Evolutionary conservation across 2,888 invertebrate genomes (phyloP).

Genomic region (Notodonta ziczac): DNA sequence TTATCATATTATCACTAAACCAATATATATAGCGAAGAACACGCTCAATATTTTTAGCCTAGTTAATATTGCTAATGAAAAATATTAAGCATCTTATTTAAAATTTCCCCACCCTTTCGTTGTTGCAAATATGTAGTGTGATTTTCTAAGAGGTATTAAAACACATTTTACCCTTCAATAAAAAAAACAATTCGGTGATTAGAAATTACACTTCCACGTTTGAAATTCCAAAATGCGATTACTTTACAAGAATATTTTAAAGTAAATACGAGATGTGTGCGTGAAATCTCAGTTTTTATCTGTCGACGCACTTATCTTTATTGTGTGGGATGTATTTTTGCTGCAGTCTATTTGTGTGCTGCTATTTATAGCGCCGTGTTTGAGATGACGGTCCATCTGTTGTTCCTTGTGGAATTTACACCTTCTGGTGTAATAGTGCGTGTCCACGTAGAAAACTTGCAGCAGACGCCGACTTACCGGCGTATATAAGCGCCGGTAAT

Average conservation of each 20-base stretch:
- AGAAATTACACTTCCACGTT: not conserved
- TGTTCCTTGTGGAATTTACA: not conserved
- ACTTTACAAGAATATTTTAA: not conserved
- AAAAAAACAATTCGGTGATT: not conserved
- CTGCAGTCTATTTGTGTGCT: conserved; percentile 33
- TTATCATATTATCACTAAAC: not conserved
- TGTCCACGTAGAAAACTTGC: too few species aligned
- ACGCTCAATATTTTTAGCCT: not conserved
- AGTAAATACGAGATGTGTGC: not conserved
- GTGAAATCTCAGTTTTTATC: conserved; percentile 2
- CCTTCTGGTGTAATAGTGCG: too few species aligned
- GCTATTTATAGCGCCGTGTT: conserved; percentile 33
- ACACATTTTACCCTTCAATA: too few species aligned
- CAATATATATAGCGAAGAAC: not conserved
- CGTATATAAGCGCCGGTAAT: too few species aligned
- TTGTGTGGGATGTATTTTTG: conserved; percentile 15
- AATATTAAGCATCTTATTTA: too few species aligned
- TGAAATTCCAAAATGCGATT: not conserved
- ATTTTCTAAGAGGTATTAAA: too few species aligned
- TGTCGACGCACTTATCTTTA: conserved; percentile 5
- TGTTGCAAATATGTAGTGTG: too few species aligned
- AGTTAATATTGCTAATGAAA: not conserved
- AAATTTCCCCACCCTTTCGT: too few species aligned
- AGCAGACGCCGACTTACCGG: too few species aligned
- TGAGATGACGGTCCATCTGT: conserved; percentile 2